These are phyloP conservation scores for Sminthurides aquaticus DNA, from an alignment of 2,888 invertebrate species.

Conservation along the genomic window DNA sequence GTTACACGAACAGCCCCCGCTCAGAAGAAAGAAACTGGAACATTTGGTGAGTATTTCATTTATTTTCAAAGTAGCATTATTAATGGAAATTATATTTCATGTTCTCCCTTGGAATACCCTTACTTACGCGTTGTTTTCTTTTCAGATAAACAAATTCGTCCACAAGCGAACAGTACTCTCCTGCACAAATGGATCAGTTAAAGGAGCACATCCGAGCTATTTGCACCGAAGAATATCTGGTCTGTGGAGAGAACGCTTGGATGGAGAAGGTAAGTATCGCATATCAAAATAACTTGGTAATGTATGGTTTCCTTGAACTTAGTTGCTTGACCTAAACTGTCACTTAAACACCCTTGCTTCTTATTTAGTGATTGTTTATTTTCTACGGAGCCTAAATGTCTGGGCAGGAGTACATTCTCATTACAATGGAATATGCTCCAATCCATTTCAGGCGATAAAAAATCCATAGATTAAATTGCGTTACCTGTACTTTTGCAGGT, in stretches of 20 bases:
- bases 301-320: too few species aligned
- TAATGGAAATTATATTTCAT: too few species aligned
- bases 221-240: conserved; percentile 89
- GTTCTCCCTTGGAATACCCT: too few species aligned
- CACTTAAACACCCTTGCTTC: too few species aligned
- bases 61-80: too few species aligned
- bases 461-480: too few species aligned
- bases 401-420: neutral
- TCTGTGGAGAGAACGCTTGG: conserved; percentile 89
- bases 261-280: conserved; percentile 91
- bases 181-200: conserved; percentile 88
- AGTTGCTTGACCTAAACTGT: too few species aligned
- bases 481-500: neutral
- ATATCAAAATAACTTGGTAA: too few species aligned
- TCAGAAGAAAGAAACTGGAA: conserved; percentile 90
- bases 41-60: conserved; percentile 67
- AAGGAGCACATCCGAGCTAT: conserved; percentile 89
- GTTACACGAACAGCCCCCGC: conserved; percentile 90
- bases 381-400: neutral
- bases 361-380: too few species aligned
- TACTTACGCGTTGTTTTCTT: too few species aligned
- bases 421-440: neutral
- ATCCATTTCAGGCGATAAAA: neutral
- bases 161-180: conserved; percentile 94
- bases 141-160: conserved; percentile 98